Percentiles rank a stretch among this genome's conserved stretches.
phyloP scores from a whole-genome alignment of 2,797 vertebrate species.

The Dendrocincla tyrannina region DNA sequence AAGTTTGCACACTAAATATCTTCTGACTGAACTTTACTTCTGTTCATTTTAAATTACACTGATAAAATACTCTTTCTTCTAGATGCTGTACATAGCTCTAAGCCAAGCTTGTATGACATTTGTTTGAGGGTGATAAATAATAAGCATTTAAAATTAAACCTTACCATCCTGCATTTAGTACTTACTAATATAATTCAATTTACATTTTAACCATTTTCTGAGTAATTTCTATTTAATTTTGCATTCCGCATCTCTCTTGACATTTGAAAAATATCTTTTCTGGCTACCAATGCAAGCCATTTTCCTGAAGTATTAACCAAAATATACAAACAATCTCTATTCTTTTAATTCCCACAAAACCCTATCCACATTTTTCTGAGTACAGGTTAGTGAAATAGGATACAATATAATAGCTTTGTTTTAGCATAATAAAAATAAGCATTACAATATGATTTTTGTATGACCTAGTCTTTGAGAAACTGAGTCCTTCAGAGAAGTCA shows the following conservation, averaged over 20 bases:
- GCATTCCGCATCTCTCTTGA: background rate
- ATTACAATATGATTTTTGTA: background rate
- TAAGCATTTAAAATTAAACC: background rate
- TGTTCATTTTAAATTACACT: background rate
- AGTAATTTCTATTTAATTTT: background rate
- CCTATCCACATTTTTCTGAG: background rate
- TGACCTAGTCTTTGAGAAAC: conserved; percentile 10
- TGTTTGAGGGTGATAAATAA: background rate
- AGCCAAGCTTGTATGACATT: background rate
- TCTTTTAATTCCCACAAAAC: background rate
- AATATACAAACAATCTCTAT: background rate
- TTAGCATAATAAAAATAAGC: background rate
- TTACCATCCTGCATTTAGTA: background rate
- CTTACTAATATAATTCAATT: background rate
- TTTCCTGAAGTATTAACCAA: background rate
- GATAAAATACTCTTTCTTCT: background rate
- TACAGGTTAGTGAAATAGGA: background rate
- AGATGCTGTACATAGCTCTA: background rate
- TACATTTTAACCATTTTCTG: background rate
- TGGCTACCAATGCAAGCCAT: background rate
- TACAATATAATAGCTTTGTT: background rate
- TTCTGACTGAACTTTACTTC: background rate
- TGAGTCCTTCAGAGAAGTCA: background rate
- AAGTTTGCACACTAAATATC: background rate
- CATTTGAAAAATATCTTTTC: background rate